Conservation (phyloP, 2,888 invertebrate genomes). For the Athetis lepigone region DNA sequence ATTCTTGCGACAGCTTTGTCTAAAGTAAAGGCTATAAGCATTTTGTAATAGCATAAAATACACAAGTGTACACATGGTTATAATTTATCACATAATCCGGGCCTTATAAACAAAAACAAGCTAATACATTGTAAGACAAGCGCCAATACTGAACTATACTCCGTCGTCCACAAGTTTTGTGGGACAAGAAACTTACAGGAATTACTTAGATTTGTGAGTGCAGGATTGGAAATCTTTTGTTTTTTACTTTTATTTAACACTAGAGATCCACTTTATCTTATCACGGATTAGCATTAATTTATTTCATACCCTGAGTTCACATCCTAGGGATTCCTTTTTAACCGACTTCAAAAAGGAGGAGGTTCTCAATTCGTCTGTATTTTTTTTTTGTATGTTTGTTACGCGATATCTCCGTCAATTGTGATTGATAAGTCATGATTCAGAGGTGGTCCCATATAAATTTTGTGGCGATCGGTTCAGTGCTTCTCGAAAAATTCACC, state of each 20-base stretch:
- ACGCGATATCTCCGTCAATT: no score
- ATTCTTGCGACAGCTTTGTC: background rate
- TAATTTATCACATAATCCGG: conserved; percentile 34
- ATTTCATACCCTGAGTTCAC: no score
- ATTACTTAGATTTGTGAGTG: conserved; percentile 30
- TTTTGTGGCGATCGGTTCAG: no score
- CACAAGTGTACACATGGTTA: conserved; percentile 21
- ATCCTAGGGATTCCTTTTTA: no score
- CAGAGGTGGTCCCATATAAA: no score
- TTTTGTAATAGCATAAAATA: conserved; percentile 28
- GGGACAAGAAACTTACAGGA: conserved; percentile 29
- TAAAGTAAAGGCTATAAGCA: conserved; percentile 20
- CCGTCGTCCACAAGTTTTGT: conserved; percentile 53
- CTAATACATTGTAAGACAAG: conserved; percentile 40
- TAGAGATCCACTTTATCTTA: no score
- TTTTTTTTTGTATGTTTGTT: no score
- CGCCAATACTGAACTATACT: conserved; percentile 31
- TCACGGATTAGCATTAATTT: no score
- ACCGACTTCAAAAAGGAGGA: no score
- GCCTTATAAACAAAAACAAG: conserved; percentile 53
- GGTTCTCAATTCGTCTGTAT: no score
- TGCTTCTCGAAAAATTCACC: no score
- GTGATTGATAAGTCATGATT: no score
- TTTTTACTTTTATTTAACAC: background rate
- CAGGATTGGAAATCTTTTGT: conserved; percentile 29